These are phyloP conservation scores for Trichogramma evanescens DNA, from an alignment of 2,888 invertebrate species.

Conservation along the genomic window DNA sequence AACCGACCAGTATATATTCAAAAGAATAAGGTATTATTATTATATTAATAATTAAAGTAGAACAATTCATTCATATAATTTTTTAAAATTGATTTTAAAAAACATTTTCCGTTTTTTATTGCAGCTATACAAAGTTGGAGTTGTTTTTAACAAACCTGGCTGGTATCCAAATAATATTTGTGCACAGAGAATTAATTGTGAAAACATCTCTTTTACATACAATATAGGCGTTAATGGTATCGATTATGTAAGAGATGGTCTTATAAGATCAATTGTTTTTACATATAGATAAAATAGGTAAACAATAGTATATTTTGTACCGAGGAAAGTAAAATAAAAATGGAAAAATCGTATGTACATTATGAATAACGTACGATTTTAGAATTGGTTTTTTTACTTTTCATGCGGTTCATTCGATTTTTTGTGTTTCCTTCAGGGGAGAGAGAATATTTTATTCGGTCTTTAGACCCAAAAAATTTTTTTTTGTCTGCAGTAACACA, in stretches of 20 bases:
- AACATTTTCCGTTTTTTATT: neutral
- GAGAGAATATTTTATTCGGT: too few species aligned
- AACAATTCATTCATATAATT: too few species aligned
- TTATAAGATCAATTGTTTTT: slow-evolving; percentile 70
- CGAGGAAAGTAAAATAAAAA: too few species aligned
- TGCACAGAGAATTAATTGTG: slow-evolving; percentile 59
- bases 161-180: slow-evolving; percentile 74
- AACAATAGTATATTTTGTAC: neutral
- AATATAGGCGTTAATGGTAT: slow-evolving; percentile 62
- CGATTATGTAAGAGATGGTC: slow-evolving; percentile 66
- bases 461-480: too few species aligned
- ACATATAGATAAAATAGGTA: slow-evolving; percentile 43
- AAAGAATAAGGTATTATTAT: slow-evolving; percentile 55
- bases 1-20: slow-evolving; percentile 74
- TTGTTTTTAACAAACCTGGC: slow-evolving; percentile 71
- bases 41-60: too few species aligned
- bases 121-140: slow-evolving; percentile 69
- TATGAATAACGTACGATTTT: too few species aligned
- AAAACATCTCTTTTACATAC: slow-evolving; percentile 68
- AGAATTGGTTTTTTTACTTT: too few species aligned
- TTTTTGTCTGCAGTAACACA: too few species aligned
- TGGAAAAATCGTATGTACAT: too few species aligned
- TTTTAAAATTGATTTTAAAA: neutral
- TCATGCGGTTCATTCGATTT: too few species aligned
- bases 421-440: too few species aligned